Evolutionary conservation across 2,797 vertebrate species (phyloP), one percentile per base, ranked within the genome.

Genomic region (Lycodopsis pacificus): DNA sequence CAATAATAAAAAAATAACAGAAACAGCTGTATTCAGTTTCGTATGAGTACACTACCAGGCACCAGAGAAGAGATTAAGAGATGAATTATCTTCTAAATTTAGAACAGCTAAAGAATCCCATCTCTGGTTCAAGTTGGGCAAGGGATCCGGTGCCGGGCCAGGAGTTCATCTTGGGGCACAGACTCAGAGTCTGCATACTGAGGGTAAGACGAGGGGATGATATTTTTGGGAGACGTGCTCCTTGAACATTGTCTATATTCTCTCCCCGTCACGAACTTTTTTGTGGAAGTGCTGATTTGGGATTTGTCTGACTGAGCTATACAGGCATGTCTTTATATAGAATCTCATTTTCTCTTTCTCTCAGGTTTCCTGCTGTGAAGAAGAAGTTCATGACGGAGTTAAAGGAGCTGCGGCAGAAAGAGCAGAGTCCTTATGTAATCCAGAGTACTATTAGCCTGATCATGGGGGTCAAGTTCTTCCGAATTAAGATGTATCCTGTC

Each of bases 391-490:
- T 97, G 94, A 95, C 96, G 1, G 98, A 99, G 93, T 93, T 99
- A 10, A 99, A 99, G 90, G 98, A 99, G 94, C 91, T 98, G 66
- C 94, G 97, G 19, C 97, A 98, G 84, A 99, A 99, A 91, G 98
- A 99, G 64, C 98, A 99, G 90, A 99, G 93, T 85, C 97, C 98
- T 0, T 97, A 97, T 19, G 93, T 98, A 6, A 93, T 98, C 79
- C 97, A 99, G 90, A 98, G 97, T 83, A 97, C 97, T 86, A 98
- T 99, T 89, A 99, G 97, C 87, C 96, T 99, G 86, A 98, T 99
- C 89, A 99, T 99, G 98, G 98, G 98, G 53, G 96, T 99, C 95
- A 99, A 99, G 92, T 99, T 99, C 92, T 99, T 99, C 88, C 95
- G 98, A 59, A 97, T 99, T 83, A 99, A 99, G 91, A 99, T 99